These are phyloP conservation scores for Rhyzopertha dominica DNA, from an alignment of 1,140 invertebrate genomes.

Conservation along the genomic window DNA sequence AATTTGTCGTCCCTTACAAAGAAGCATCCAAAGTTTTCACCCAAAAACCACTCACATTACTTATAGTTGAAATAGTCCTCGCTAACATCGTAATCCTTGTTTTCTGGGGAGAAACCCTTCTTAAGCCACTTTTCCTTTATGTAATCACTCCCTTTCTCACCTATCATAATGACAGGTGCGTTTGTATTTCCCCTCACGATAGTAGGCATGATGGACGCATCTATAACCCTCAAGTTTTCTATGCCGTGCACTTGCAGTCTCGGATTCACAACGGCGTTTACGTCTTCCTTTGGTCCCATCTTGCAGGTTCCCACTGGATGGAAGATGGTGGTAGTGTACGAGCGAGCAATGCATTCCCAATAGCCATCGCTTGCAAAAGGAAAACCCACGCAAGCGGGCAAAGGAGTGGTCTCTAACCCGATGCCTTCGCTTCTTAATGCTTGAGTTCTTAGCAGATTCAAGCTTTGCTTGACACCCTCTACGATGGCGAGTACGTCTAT, in stretches of 20 bases:
- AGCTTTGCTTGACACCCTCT: slow-evolving; percentile 49
- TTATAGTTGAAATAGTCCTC: slow-evolving; percentile 1
- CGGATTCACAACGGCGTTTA: slow-evolving; percentile 42
- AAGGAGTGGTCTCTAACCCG: slow-evolving; percentile 42
- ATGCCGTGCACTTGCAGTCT: slow-evolving; percentile 41
- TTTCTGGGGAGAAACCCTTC: background rate
- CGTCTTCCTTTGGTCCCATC: slow-evolving; percentile 51
- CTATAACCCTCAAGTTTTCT: slow-evolving; percentile 41
- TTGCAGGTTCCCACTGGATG: slow-evolving; percentile 58
- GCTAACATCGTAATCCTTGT: background rate
- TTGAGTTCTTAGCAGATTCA: slow-evolving; percentile 49
- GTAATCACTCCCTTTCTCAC: slow-evolving; percentile 61
- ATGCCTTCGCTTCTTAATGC: slow-evolving; percentile 44
- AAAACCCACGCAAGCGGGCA: slow-evolving; percentile 43
- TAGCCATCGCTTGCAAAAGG: slow-evolving; percentile 49
- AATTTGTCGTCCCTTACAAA: too few relatives aligned
- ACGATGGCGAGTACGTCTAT: slow-evolving; percentile 53
- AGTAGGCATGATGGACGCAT: slow-evolving; percentile 48
- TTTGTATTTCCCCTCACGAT: slow-evolving; percentile 60
- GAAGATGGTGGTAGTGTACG: slow-evolving; percentile 45
- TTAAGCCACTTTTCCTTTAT: slow-evolving; percentile 49
- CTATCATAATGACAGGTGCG: slow-evolving; percentile 64
- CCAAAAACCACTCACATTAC: too few relatives aligned
- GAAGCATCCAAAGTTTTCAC: too few relatives aligned
- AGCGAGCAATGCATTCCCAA: slow-evolving; percentile 47